Base-by-base conservation (phyloP, 2,113 vertebrate species). In the Loxodonta africana region DNA sequence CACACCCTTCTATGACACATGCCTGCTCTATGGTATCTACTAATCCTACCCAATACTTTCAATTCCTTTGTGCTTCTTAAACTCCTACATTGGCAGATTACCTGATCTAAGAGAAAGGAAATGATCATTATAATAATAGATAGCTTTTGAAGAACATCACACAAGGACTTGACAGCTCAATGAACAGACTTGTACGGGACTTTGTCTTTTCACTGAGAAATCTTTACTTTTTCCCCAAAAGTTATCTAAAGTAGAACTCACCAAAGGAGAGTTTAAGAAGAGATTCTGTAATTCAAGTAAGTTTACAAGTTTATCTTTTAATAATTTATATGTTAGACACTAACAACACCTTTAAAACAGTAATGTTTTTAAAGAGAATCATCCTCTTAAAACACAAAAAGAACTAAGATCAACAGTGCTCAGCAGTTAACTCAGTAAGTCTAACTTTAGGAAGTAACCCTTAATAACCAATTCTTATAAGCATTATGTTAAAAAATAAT, bases 361-460 rank as follows among this genome's bases (percentile, higher is more conserved):
- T 18, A 14, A 73, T 57, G 33, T 37, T 71, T 87, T 73, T 12
- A 53, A 69, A 87, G 44, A n/a, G 71, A 71, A 71, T 57, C 1
- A 88, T 62, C 9, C 41, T 73, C 23, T 88, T 74, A 71, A 17
- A 81, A 85, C n/a, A 92, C 25, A 76, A 90, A 97, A 77, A 6
- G 62, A 84, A 88, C 12, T 78, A 85, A 84, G 20, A 90, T 67
- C 26, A 92, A 73, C 17, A 96, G 86, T 73, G 20, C 15, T 92
- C 57, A 90, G 30, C 67, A 30, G 60, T 84, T 91, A 48, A 93
- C 26, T 74, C 14, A 57, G 51, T 81, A 96, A 90, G 94, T 94
- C 0, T 90, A 65, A 44, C 65, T n/a, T 51, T 11, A 67, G 37
- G n/a, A 94, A 91, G 77, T 90, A 91, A 84, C 6, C 26, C 92